Base-by-base conservation (phyloP, 2,797 vertebrate genomes). In the Acipenser oxyrinchus region DNA sequence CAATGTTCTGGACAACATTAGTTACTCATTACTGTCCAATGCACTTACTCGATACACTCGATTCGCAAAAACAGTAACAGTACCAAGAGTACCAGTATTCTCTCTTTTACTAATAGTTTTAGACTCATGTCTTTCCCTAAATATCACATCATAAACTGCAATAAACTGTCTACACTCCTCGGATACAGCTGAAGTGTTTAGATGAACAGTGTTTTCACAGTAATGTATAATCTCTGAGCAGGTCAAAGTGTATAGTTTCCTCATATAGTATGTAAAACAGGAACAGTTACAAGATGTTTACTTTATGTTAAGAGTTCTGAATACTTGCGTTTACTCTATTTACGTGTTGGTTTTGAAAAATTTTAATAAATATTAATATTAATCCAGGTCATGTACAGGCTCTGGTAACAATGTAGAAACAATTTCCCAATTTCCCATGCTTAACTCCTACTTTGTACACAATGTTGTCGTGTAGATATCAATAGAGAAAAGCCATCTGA, bases 71-170 rank as follows among this genome's bases (percentile, higher is more conserved):
- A 18, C 15, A 10, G 50, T 10, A 18, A 1, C 15, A 18, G 15
- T 18, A 18, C 18, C 51, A n/a, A 48, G 15, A 23, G 8, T 11
- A 6, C 1, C 23, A 5, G 52, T 57, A 18, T 12, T 23, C 18
- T 8, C 10, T 15, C 57, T 18, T 6, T 13, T n/a, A n/a, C 55
- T 57, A 57, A 57, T 57, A 10, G 55, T 48, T 61, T 10, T 18
- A 11, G 8, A 13, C 15, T 49, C 8, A 7, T 51, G 60, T 18
- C 7, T 13, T 18, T 18, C 15, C 15, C 11, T 49, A 48, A 49
- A 10, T 61, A 12, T 51, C 37, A 61, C n/a, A 51, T 11, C 49
- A 67, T 53, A 60, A 67, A 52, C 37, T 6, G 10, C 66, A 68
- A 55, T 13, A 53, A 62, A 68, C 60, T 51, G n/a, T 59, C 65